phyloP scores from a whole-genome alignment of 2,113 vertebrate genomes.

The Oenanthe oenanthe region DNA sequence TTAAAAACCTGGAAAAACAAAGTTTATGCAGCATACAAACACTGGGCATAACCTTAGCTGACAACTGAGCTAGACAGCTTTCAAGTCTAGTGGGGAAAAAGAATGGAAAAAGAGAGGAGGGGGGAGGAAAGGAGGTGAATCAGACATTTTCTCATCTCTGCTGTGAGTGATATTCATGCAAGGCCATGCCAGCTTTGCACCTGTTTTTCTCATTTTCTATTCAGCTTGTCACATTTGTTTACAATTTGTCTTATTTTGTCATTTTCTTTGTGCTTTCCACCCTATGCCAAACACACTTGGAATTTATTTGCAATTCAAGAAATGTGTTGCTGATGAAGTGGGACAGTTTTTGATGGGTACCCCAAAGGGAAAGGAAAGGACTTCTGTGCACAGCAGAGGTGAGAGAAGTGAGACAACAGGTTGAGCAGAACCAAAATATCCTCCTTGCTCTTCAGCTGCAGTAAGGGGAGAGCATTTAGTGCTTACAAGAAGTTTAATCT shows the following conservation, averaged over 20 bases:
- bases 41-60: not conserved
- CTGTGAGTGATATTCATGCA: constrained; percentile 15
- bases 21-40: not conserved
- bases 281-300: not conserved
- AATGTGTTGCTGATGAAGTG: not conserved
- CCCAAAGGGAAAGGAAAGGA: not conserved
- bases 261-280: constrained; percentile 26
- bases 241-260: constrained; percentile 53
- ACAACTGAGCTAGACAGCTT: not conserved
- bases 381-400: not conserved
- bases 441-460: not conserved
- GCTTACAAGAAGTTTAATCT: not conserved
- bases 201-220: constrained; percentile 48
- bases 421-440: not conserved
- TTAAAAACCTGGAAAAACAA: not conserved
- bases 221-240: constrained; percentile 55
- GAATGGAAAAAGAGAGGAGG: not conserved
- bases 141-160: not conserved
- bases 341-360: not conserved
- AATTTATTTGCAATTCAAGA: constrained; percentile 1
- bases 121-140: not conserved
- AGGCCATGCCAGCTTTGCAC: constrained; percentile 6
- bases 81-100: not conserved
- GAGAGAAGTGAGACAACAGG: not conserved
- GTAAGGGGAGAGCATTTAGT: not conserved